These are phyloP conservation scores for Prunella strophiata DNA, from an alignment of 2,797 vertebrate species.

Conservation along the genomic window DNA sequence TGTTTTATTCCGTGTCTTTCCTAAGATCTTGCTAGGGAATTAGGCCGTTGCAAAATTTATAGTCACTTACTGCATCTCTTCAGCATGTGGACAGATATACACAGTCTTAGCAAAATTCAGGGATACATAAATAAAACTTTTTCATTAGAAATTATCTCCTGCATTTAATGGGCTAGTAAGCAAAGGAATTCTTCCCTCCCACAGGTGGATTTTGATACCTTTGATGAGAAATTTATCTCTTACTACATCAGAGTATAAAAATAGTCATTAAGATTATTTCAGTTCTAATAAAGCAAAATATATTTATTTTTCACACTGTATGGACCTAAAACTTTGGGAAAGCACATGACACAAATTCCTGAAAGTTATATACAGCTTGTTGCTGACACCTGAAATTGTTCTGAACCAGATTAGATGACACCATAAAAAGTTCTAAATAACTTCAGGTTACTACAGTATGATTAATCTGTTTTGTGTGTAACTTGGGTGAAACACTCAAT, in stretches of 20 bases:
- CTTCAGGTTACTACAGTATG: not conserved
- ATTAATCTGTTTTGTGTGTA: not conserved
- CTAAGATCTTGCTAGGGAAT: not conserved
- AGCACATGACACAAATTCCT: not conserved
- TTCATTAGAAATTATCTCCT: not conserved
- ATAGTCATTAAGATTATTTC: not conserved
- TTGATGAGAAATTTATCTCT: not conserved
- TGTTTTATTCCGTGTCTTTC: not conserved
- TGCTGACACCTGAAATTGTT: not conserved
- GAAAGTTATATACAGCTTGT: not conserved
- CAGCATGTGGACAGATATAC: not conserved
- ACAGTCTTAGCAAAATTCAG: not conserved
- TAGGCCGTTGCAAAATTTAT: not conserved
- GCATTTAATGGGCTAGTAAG: not conserved
- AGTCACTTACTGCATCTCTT: not conserved
- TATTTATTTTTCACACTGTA: not conserved
- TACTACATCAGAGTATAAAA: not conserved
- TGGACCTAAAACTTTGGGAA: not conserved
- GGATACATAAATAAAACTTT: not conserved
- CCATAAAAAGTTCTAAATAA: not conserved
- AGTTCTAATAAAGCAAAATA: not conserved
- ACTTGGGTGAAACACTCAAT: not conserved
- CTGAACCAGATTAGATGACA: not conserved
- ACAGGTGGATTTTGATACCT: not conserved
- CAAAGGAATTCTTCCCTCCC: not conserved